Percentiles rank a stretch among this genome's conserved stretches.
These are phyloP conservation scores for Choristoneura fumiferana DNA, from an alignment of 1,140 invertebrate species.

Conservation along the genomic window DNA sequence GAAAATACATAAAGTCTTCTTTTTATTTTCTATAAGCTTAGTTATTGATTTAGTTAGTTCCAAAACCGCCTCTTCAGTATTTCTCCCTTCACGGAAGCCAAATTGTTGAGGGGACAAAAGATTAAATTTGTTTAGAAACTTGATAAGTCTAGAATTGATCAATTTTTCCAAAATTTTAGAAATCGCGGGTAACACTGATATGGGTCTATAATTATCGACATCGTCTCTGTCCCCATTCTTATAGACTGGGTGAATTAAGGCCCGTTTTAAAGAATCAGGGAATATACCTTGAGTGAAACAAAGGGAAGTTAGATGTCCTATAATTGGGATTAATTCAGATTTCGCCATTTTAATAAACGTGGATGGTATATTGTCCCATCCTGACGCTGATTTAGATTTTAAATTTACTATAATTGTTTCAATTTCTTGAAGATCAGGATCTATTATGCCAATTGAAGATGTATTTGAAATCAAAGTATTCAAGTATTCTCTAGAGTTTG, in stretches of 20 bases:
- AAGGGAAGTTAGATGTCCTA: neutral
- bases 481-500: neutral
- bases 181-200: no score
- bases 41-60: neutral
- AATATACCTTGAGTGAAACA: neutral
- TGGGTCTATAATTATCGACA: neutral
- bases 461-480: neutral
- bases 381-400: neutral
- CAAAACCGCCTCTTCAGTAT: neutral
- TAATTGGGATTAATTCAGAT: neutral
- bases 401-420: neutral
- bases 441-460: neutral
- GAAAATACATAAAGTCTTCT: conserved; percentile 3
- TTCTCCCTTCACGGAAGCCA: neutral
- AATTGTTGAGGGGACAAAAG: neutral
- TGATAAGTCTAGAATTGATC: neutral
- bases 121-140: neutral
- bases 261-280: neutral
- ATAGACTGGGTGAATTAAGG: neutral
- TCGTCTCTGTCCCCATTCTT: neutral
- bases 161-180: no score
- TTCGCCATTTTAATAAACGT: neutral
- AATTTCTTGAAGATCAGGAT: neutral
- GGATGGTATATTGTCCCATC: neutral
- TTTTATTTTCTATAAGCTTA: neutral